These are phyloP conservation scores for Pseudorhiza aurosa DNA, from an alignment of 30 jellyfish, hydroid and myxozoan genomes.

Conservation along the genomic window DNA sequence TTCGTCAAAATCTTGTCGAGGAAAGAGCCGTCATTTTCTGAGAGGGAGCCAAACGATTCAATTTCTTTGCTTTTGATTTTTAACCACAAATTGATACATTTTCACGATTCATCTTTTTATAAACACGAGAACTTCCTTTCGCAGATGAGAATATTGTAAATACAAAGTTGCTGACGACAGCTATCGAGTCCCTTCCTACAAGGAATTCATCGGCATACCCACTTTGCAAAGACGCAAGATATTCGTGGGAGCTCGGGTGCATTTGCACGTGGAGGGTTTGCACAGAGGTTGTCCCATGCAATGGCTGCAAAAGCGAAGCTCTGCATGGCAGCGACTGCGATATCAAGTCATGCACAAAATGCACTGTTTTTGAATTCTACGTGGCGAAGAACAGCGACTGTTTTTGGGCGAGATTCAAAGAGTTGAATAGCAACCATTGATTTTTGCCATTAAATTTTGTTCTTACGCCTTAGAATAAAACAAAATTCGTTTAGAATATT, in stretches of 20 bases:
- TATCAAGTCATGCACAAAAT: constrained; percentile 18
- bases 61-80: too few species aligned
- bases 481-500: too few species aligned
- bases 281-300: constrained; percentile 54
- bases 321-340: constrained; percentile 4
- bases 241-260: constrained; percentile 72
- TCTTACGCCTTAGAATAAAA: too few species aligned
- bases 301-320: constrained; percentile 10
- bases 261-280: constrained; percentile 36
- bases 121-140: neutral
- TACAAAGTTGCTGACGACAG: constrained; percentile 15
- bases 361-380: constrained; percentile 28
- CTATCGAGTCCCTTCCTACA: constrained; percentile 31
- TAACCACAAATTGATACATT: too few species aligned
- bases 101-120: too few species aligned
- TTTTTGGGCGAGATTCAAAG: constrained; percentile 51
- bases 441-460: too few species aligned
- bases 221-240: constrained; percentile 56
- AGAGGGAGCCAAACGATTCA: too few species aligned
- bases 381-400: constrained; percentile 50
- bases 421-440: neutral
- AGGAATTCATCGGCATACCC: constrained; percentile 49
- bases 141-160: neutral
- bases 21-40: too few species aligned
- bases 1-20: too few species aligned